Base-by-base conservation (phyloP, 2,888 invertebrate species). In the Blastobasis adustella region DNA sequence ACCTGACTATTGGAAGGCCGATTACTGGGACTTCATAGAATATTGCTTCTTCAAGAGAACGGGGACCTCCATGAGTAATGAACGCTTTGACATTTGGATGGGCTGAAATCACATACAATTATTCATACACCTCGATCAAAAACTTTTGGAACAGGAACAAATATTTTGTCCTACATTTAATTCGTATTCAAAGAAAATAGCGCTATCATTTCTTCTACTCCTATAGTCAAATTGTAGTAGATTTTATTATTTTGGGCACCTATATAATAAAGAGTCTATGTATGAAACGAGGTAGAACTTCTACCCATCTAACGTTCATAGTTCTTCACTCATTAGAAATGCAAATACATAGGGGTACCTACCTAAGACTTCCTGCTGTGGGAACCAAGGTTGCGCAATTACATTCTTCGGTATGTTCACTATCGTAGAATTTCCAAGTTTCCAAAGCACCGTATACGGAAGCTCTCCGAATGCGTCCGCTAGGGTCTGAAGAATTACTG, bases 291-390 rank as follows among this genome's bases (percentile, higher is more conserved):
- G n/a, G n/a, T n/a, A n/a, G n/a, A n/a, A n/a, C n/a, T 23, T 23
- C 23, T 23, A 23, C 23, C 23, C 3, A 3, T 23, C 23, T 23
- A 23, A 23, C 23, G 23, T 23, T 23, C 1, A 23, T 2, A 23
- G 23, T 23, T 23, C 23, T 1, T 23, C 23, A 3, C 1, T 23
- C 23, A 23, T n/a, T n/a, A n/a, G n/a, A n/a, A n/a, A n/a, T n/a
- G 23, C 23, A 23, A 23, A 23, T 23, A 23, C 23, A 23, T 23
- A 23, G 23, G 23, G 3, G 23, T n/a, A 38, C 58, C 59, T 66
- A 90, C 91, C 89, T 53, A 91, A 71, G 54, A 91, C 55, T 66
- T 90, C 86, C 60, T 90, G 87, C 57, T 91, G 91, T 1, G 91
- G 90, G 52, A 90, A 80, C 91, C 91, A 91, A 10, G 71, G 66